Percentiles rank a stretch among this genome's conserved stretches.
Evolutionary conservation across 1,140 invertebrate genomes (phyloP).

Genomic region (Drosophila dunni): DNA sequence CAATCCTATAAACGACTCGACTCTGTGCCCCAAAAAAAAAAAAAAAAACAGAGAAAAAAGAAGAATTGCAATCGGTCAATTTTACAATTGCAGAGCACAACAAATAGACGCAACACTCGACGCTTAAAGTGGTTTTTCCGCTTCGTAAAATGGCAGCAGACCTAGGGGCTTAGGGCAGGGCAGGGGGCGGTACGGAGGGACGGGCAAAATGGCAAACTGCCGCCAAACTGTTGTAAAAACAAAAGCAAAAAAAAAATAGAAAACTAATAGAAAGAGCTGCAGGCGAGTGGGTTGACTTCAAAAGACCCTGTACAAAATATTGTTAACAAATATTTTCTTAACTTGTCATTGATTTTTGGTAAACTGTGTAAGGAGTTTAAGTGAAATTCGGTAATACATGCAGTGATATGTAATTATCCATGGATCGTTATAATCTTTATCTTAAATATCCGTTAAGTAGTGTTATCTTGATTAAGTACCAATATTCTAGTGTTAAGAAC

Average conservation of each 20-base stretch:
- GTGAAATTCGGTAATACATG: too few species aligned
- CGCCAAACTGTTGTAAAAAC: slow-evolving; percentile 49
- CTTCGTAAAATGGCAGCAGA: slow-evolving; percentile 21
- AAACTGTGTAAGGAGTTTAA: too few species aligned
- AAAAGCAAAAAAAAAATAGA: slow-evolving; percentile 31
- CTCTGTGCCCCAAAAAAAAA: slow-evolving; percentile 8
- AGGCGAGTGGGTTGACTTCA: too few species aligned
- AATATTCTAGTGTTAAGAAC: too few species aligned
- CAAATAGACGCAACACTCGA: slow-evolving; percentile 41
- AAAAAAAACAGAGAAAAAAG: neutral
- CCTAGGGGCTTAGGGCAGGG: neutral
- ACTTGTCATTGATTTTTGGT: too few species aligned
- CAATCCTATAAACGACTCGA: slow-evolving; percentile 3
- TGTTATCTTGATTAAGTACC: too few species aligned
- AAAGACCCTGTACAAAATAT: too few species aligned
- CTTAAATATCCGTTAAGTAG: too few species aligned
- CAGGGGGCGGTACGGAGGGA: neutral
- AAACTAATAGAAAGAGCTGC: neutral
- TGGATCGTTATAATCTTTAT: too few species aligned
- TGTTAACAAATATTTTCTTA: too few species aligned
- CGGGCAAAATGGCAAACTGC: slow-evolving; percentile 17
- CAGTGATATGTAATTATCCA: too few species aligned
- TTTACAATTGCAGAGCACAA: slow-evolving; percentile 28
- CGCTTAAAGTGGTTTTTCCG: slow-evolving; percentile 44
- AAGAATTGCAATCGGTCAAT: slow-evolving; percentile 17